Percentiles rank a stretch among this genome's conserved stretches.
These are phyloP conservation scores for Colossoma macropomum DNA, from an alignment of 2,113 vertebrate genomes.

Conservation along the genomic window DNA sequence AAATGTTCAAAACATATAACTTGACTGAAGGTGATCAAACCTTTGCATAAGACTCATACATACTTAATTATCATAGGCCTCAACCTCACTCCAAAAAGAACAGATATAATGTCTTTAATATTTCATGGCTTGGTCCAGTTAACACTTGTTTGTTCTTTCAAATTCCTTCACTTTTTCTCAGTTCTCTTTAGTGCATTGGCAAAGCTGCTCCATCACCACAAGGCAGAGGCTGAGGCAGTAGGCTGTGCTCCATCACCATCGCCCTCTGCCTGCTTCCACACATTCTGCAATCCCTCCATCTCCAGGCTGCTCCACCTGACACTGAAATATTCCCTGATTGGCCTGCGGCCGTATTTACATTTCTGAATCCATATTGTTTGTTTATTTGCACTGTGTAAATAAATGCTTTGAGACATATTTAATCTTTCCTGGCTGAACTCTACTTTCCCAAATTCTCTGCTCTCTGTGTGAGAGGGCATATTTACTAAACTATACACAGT, in stretches of 20 bases:
- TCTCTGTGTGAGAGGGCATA: not conserved
- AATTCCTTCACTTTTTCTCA: not conserved
- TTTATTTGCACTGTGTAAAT: not conserved
- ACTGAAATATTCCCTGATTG: not conserved
- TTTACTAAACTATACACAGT: not conserved
- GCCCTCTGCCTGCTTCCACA: not conserved
- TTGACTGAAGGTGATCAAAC: too few species aligned
- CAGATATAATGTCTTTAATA: not conserved
- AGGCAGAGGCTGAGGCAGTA: not conserved
- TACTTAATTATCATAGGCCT: too few species aligned
- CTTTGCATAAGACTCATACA: too few species aligned
- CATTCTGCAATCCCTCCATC: not conserved
- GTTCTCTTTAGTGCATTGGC: not conserved
- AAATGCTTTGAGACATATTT: constrained; percentile 15
- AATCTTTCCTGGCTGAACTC: not conserved
- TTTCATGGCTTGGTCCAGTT: not conserved
- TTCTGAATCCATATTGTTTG: not conserved
- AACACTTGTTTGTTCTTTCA: not conserved
- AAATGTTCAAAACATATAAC: too few species aligned
- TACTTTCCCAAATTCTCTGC: not conserved
- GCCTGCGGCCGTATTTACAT: not conserved
- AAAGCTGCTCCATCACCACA: constrained; percentile 13
- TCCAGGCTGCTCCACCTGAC: constrained; percentile 10
- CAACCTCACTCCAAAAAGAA: not conserved
- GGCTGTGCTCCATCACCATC: not conserved